Base-by-base conservation (phyloP, 2,113 vertebrate species). In the Calypte anna region DNA sequence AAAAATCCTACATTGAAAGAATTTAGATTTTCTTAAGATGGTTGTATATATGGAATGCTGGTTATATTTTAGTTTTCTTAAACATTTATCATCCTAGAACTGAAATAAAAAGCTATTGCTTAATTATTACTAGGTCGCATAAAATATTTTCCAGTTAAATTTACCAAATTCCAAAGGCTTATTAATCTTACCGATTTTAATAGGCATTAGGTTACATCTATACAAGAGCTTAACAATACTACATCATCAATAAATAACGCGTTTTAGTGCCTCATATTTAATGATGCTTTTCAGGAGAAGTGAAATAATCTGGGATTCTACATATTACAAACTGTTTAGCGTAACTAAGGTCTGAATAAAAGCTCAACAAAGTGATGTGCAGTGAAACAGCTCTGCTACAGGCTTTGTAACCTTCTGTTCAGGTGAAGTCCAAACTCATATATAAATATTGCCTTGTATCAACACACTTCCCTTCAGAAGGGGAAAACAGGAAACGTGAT, bases 401-500 rank as follows among this genome's bases (percentile, higher is more conserved):
- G 44, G 22, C 58, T 57, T 87, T 84, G 54, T 43, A 58, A 62
- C 10, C 3, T 40, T 48, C 43, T 84, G 30, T 10, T 84, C 48
- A 44, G 13, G 58, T 74, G 54, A 51, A 82, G 50, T 43, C 80
- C 54, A 80, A 82, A 74, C 3, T 24, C 51, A 10, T 7, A 14
- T 21, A n/a, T 2, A 40, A 40, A 31, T 15, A 43, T 55, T 6
- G 12, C 12, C 33, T 44, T 43, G 1, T 53, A 44, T 50, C 20
- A 36, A n/a, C 4, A 1, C 4, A 11, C 10, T 88, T 86, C 44
- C 51, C 51, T 68, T 50, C 5, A 57, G 30, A 84, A 44, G 13
- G 7, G 4, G 19, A 17, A 8, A 57, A 9, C 0, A 1, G 57
- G n/a, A 55, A 36, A 33, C 1, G 1, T 22, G 7, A 46, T 36